phyloP scores from a whole-genome alignment of 1,140 invertebrate genomes.

The Eueides isabella region DNA sequence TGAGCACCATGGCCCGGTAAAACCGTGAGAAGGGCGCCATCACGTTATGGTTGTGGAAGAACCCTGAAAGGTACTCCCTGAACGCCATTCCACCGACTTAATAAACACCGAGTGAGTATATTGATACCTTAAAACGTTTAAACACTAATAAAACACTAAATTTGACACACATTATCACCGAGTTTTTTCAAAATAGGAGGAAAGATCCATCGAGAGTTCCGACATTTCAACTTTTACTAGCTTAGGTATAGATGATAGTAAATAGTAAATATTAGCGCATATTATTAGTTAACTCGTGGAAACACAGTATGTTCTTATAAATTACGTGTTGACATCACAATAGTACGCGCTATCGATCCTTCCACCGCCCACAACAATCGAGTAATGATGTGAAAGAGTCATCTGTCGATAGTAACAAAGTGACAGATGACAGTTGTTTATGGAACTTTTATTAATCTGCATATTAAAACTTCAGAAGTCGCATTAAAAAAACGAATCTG shows the following conservation, averaged over 20 bases:
- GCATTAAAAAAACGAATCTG: no score
- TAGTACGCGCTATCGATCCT: slow-evolving; percentile 62
- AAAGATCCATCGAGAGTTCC: slow-evolving; percentile 30
- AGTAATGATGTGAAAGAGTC: slow-evolving; percentile 24
- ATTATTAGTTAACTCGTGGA: slow-evolving; percentile 19
- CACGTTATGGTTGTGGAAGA: slow-evolving; percentile 63
- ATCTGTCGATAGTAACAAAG: background rate
- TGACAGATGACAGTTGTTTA: slow-evolving; percentile 28
- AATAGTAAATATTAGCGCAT: slow-evolving; percentile 34
- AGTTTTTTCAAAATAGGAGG: slow-evolving; percentile 44
- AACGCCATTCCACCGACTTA: slow-evolving; percentile 57
- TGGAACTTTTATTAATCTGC: slow-evolving; percentile 16
- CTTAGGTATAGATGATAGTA: slow-evolving; percentile 9
- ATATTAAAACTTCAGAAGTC: background rate
- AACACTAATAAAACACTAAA: slow-evolving; percentile 68
- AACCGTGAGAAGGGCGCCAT: slow-evolving; percentile 75
- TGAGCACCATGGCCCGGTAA: slow-evolving; percentile 77
- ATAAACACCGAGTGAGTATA: slow-evolving; percentile 47
- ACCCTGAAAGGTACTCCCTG: slow-evolving; percentile 55
- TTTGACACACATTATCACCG: slow-evolving; percentile 80
- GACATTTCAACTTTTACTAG: slow-evolving; percentile 36
- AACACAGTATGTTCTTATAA: slow-evolving; percentile 51
- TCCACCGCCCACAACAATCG: slow-evolving; percentile 49
- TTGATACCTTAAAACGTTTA: slow-evolving; percentile 52
- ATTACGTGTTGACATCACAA: slow-evolving; percentile 71